phyloP scores from a whole-genome alignment of 2,113 vertebrate genomes.

The Tenrec ecaudatus region DNA sequence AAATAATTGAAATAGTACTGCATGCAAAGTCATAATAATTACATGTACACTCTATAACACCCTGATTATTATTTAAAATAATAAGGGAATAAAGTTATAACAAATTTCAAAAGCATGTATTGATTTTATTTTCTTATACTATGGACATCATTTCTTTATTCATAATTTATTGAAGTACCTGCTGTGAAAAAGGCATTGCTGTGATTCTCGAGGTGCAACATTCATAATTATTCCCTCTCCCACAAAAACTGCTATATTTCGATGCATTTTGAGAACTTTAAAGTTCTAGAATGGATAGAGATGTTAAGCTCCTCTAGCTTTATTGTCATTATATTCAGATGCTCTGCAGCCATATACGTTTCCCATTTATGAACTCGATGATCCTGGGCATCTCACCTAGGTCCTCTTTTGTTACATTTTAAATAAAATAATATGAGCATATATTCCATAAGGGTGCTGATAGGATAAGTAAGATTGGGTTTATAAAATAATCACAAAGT shows the following conservation, averaged over 20 bases:
- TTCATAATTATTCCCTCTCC: slow-evolving; percentile 11
- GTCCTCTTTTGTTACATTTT: neutral
- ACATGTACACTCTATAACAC: neutral
- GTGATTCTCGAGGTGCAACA: neutral
- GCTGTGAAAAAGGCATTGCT: neutral
- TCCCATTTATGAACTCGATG: neutral
- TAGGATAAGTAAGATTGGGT: neutral
- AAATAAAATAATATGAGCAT: slow-evolving; percentile 39
- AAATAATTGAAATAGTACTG: neutral
- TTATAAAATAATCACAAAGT: slow-evolving; percentile 20
- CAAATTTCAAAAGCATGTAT: neutral
- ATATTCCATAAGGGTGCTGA: neutral
- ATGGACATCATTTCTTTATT: neutral
- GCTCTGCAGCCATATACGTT: neutral
- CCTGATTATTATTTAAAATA: slow-evolving; percentile 28
- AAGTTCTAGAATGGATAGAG: neutral
- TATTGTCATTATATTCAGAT: neutral
- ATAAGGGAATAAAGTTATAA: slow-evolving; percentile 38
- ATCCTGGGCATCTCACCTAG: neutral
- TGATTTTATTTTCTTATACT: slow-evolving; percentile 11
- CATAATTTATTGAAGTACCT: neutral
- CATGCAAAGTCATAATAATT: neutral
- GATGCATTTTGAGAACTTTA: neutral
- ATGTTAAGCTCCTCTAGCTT: neutral
- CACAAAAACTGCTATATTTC: neutral